phyloP scores from a whole-genome alignment of 2,113 vertebrate species.

The Apus apus region DNA sequence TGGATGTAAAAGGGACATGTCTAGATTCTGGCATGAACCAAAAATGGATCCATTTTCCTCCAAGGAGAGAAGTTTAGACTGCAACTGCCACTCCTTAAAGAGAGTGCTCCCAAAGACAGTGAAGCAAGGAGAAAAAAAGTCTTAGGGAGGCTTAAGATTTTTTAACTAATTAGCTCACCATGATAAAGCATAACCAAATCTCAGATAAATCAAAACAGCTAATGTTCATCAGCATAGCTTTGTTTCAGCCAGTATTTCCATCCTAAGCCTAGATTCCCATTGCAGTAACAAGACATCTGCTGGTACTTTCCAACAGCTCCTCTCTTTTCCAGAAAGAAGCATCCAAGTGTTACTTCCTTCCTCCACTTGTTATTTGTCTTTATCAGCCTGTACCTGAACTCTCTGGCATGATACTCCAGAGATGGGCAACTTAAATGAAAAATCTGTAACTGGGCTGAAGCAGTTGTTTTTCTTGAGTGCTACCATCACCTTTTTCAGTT shows the following conservation, averaged over 20 bases:
- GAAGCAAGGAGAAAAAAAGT: not conserved
- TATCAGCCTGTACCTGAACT: not conserved
- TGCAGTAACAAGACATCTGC: not conserved
- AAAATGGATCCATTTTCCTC: not conserved
- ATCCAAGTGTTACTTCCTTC: not conserved
- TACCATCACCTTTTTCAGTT: not conserved
- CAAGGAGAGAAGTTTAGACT: not conserved
- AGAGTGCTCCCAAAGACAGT: not conserved
- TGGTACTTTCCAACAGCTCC: not conserved
- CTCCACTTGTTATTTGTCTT: not conserved
- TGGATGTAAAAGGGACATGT: not conserved
- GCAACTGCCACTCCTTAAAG: not conserved
- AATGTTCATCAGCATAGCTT: not conserved
- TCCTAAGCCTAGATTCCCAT: not conserved
- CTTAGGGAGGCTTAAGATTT: not conserved
- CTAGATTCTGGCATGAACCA: not conserved
- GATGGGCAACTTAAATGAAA: not conserved
- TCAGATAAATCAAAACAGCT: not conserved
- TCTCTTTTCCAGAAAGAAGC: not conserved
- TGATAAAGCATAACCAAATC: not conserved
- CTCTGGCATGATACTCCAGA: not conserved
- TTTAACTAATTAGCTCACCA: not conserved
- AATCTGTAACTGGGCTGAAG: not conserved
- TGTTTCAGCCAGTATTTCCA: not conserved
- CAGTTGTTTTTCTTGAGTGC: not conserved